phyloP scores from a whole-genome alignment of 2,888 invertebrate genomes.

The Conomelus anceps region DNA sequence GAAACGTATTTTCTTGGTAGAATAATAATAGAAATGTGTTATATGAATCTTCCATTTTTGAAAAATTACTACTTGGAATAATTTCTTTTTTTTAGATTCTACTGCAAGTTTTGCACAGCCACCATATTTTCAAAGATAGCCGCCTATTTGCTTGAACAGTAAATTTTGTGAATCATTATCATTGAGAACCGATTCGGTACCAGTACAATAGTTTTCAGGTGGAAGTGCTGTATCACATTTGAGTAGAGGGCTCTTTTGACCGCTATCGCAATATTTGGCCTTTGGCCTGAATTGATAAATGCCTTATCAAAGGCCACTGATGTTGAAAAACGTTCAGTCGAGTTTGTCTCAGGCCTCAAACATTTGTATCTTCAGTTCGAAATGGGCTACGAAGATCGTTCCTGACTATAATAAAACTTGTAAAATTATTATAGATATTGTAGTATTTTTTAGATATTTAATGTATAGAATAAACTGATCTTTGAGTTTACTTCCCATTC shows the following conservation, averaged over 20 bases:
- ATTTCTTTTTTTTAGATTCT: too few relatives aligned
- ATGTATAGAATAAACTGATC: too few relatives aligned
- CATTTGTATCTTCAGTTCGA: background rate
- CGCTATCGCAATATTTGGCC: background rate
- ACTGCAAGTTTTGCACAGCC: background rate
- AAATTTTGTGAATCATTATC: background rate
- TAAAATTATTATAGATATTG: too few relatives aligned
- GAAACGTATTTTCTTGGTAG: too few relatives aligned
- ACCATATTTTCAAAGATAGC: background rate
- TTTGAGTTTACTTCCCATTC: too few relatives aligned
- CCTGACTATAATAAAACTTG: background rate
- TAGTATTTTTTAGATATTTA: too few relatives aligned
- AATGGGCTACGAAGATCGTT: too few relatives aligned
- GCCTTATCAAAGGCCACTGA: background rate
- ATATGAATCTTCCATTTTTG: too few relatives aligned
- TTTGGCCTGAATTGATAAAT: background rate
- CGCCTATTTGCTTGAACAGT: background rate
- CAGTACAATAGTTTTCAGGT: background rate
- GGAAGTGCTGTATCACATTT: background rate
- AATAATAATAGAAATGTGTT: too few relatives aligned
- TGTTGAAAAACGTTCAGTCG: background rate
- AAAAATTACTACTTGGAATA: too few relatives aligned
- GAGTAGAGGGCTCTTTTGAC: background rate
- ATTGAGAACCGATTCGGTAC: background rate
- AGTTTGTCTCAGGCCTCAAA: background rate